Percentiles rank a stretch among this genome's conserved stretches.
Conservation (phyloP, 2,888 invertebrate genomes). For the Mythimna loreyi region DNA sequence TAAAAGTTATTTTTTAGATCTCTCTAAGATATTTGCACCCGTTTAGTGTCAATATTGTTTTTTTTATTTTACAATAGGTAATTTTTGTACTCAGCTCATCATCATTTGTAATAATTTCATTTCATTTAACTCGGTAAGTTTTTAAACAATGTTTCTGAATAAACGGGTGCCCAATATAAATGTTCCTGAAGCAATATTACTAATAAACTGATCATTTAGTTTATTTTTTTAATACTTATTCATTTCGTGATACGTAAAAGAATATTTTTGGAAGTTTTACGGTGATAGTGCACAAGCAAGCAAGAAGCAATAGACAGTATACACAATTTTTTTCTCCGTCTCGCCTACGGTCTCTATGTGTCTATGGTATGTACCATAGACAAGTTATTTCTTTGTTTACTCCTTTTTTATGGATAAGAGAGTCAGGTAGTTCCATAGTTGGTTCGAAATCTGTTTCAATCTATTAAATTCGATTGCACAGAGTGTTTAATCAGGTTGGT, state of each 20-base stretch:
- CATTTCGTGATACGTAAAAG: conserved; percentile 56
- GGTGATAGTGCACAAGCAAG: conserved; percentile 45
- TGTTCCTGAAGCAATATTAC: conserved; percentile 65
- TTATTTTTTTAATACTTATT: conserved; percentile 44
- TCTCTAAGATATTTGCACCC: conserved; percentile 61
- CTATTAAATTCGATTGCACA: background rate
- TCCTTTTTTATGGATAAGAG: background rate
- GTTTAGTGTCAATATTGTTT: conserved; percentile 48
- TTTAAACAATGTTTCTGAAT: conserved; percentile 39
- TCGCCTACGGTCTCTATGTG: too few species aligned
- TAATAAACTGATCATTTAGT: conserved; percentile 51
- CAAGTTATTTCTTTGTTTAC: too few species aligned
- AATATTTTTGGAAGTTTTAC: conserved; percentile 13
- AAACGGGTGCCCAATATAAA: conserved; percentile 51
- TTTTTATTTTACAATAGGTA: conserved; percentile 27
- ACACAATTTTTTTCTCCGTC: background rate
- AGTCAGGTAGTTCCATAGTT: background rate
- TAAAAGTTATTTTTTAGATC: conserved; percentile 56
- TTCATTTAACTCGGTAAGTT: conserved; percentile 16
- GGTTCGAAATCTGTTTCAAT: background rate
- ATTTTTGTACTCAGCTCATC: conserved; percentile 31
- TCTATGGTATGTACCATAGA: too few species aligned
- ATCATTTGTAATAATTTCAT: conserved; percentile 33
- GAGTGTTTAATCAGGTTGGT: too few species aligned
- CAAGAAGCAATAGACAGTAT: background rate